phyloP scores from a whole-genome alignment of 2,888 invertebrate species.

The Camptogramma bilineatum region DNA sequence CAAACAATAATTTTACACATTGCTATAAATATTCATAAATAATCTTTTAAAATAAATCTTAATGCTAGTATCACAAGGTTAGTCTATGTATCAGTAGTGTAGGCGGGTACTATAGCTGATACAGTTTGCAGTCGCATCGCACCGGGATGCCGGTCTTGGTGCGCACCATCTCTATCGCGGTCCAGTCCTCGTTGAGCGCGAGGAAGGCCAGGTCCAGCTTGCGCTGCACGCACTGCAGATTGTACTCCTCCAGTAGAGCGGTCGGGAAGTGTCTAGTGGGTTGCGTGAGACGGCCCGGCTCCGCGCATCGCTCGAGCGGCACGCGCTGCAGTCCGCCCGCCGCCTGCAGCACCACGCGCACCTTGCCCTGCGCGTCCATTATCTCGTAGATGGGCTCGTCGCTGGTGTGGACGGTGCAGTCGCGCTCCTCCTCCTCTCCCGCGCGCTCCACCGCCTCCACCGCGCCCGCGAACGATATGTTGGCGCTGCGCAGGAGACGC shows the following conservation, averaged over 20 bases:
- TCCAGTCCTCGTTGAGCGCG: background rate
- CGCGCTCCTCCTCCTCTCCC: background rate
- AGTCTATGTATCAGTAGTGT: no score
- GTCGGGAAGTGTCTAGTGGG: background rate
- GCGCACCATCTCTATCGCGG: background rate
- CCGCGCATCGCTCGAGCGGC: background rate
- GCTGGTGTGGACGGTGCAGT: background rate
- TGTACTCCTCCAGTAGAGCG: background rate
- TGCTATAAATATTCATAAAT: background rate
- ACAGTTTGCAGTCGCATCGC: background rate
- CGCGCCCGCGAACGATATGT: background rate
- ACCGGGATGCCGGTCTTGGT: background rate
- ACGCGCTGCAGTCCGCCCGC: background rate
- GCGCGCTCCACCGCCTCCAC: background rate
- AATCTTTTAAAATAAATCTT: background rate
- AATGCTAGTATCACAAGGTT: background rate
- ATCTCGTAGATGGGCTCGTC: slow-evolving; percentile 2
- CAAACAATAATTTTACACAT: background rate
- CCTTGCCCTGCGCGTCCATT: background rate
- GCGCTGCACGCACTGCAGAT: slow-evolving; percentile 1
- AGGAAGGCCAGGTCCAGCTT: background rate
- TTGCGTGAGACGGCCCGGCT: background rate
- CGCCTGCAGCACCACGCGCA: background rate
- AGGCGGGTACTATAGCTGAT: background rate
- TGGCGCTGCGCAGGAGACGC: background rate